These are phyloP conservation scores for Cotesia vestalis DNA, from an alignment of 1,140 invertebrate species.

Conservation along the genomic window DNA sequence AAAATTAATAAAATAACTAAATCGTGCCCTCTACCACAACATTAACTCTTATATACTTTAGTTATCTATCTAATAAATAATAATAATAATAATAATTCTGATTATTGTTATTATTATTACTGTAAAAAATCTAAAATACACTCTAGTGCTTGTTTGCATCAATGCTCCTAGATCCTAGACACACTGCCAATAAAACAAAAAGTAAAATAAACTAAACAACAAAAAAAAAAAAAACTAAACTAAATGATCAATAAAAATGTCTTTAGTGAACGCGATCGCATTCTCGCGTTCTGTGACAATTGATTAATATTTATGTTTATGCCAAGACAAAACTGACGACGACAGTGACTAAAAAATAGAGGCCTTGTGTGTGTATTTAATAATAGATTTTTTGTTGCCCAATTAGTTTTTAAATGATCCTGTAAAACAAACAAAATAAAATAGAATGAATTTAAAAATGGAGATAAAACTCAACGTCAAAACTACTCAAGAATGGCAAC, in stretches of 20 bases:
- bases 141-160: conserved; percentile 33
- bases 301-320: conserved; percentile 3
- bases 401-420: neutral
- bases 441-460: neutral
- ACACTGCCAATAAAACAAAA: neutral
- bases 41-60: neutral
- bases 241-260: neutral
- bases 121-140: neutral
- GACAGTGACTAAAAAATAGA: neutral
- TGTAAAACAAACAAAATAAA: neutral
- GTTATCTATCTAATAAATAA: no score
- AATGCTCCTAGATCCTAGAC: conserved; percentile 28
- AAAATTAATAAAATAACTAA: no score
- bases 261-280: conserved; percentile 24
- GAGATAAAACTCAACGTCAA: neutral
- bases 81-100: no score
- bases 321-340: neutral
- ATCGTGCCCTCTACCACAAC: no score
- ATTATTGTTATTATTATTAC: no score
- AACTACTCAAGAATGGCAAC: neutral
- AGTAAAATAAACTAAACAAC: neutral
- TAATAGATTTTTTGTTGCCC: neutral
- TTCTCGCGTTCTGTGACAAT: conserved; percentile 23
- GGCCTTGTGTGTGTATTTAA: neutral
- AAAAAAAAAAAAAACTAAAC: neutral